phyloP scores from a whole-genome alignment of 2,888 invertebrate genomes.

The Rhagium mordax region DNA sequence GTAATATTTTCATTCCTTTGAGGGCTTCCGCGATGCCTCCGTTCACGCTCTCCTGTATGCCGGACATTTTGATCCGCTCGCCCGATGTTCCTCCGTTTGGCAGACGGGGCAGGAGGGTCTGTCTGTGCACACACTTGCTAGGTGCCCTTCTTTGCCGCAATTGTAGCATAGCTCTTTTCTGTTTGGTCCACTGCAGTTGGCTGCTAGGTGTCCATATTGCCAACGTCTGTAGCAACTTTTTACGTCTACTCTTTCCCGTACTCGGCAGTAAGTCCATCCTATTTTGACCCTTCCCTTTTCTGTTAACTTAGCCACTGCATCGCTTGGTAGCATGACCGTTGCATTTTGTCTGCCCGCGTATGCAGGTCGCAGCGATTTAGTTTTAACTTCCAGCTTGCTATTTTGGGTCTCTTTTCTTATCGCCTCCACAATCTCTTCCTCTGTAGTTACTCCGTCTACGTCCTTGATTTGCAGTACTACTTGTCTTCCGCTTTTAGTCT shows the following conservation, averaged over 20 bases:
- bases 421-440: no score
- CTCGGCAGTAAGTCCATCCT: neutral
- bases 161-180: neutral
- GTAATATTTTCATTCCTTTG: neutral
- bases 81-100: neutral
- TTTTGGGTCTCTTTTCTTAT: no score
- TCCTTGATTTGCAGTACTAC: no score
- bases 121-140: neutral
- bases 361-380: no score
- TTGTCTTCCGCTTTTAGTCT: no score
- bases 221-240: neutral
- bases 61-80: neutral
- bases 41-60: neutral
- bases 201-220: neutral
- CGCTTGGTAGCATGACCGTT: neutral
- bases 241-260: neutral
- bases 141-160: neutral
- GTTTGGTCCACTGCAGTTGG: neutral
- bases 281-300: neutral
- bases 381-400: no score
- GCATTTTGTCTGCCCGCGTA: neutral
- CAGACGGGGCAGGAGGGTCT: neutral
- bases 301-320: neutral
- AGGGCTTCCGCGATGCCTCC: no score
- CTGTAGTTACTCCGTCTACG: no score